Evolutionary conservation across 2,888 invertebrate species (phyloP).

Genomic region (Latrodectus elegans): DNA sequence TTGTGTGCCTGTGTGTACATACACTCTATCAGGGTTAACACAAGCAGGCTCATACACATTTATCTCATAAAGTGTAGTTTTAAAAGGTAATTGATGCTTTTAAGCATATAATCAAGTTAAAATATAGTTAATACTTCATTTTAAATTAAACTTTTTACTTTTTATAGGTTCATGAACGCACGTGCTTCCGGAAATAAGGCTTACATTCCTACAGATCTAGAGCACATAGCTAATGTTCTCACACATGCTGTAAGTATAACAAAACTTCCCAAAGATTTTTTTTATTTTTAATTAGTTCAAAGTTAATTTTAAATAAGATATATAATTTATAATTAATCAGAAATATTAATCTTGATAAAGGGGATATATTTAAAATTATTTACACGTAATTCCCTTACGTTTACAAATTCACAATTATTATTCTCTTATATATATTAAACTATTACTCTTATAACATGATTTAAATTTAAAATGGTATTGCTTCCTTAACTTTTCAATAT

Average conservation of each 20-base stretch:
- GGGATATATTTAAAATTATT: neutral
- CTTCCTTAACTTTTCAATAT: no score
- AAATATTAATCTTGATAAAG: neutral
- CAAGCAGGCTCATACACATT: no score
- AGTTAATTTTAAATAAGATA: neutral
- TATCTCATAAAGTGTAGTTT: no score
- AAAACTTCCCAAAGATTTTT: neutral
- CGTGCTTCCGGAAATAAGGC: constrained; percentile 77
- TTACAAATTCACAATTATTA: no score
- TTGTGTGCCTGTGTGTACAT: no score
- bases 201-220: constrained; percentile 90
- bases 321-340: neutral
- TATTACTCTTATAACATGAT: no score
- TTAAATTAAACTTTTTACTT: neutral
- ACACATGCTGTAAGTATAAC: constrained; percentile 83
- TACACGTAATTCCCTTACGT: no score
- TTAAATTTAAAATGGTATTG: no score
- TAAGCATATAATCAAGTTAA: no score
- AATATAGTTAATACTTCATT: neutral
- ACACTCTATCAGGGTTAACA: no score
- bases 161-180: constrained; percentile 71
- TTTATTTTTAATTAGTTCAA: neutral
- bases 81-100: no score
- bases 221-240: constrained; percentile 92
- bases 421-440: no score